Evolutionary conservation across 2,888 invertebrate species (phyloP).

Genomic region (Sinhomidia bicolor): DNA sequence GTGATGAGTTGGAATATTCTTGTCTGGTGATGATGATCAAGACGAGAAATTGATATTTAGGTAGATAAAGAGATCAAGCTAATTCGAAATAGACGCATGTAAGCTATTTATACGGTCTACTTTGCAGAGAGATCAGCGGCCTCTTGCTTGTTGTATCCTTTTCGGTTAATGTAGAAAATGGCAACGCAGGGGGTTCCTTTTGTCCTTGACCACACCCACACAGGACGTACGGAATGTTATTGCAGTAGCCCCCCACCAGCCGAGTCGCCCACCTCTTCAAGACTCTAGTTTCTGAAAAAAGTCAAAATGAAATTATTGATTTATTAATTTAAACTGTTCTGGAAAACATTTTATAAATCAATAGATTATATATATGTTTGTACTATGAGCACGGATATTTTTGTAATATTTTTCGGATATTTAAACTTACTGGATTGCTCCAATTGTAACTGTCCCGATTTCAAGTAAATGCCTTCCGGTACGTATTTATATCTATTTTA

Average conservation of each 20-base stretch:
- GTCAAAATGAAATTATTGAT: background rate
- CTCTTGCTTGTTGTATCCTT: constrained; percentile 17
- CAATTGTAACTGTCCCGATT: background rate
- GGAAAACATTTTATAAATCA: too few relatives aligned
- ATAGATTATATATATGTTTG: too few relatives aligned
- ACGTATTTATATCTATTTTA: constrained; percentile 10
- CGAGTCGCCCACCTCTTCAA: background rate
- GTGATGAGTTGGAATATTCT: background rate
- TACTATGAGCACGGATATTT: too few relatives aligned
- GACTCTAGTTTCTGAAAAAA: background rate
- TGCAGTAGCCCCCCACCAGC: background rate
- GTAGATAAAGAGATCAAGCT: constrained; percentile 59
- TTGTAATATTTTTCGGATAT: too few relatives aligned
- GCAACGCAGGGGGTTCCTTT: background rate
- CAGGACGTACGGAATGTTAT: background rate
- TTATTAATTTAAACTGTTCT: background rate
- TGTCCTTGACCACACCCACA: constrained; percentile 1
- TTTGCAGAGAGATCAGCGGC: constrained; percentile 59
- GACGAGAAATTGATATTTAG: constrained; percentile 28
- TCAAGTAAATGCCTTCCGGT: constrained; percentile 67
- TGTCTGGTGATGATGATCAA: background rate
- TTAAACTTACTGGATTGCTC: constrained; percentile 34
- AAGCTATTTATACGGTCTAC: constrained; percentile 36
- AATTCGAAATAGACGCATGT: constrained; percentile 55
- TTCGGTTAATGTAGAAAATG: background rate